Evolutionary conservation across 2,113 vertebrate species (phyloP), one percentile per base, ranked within the genome.

Genomic region (Microtus pennsylvanicus): DNA sequence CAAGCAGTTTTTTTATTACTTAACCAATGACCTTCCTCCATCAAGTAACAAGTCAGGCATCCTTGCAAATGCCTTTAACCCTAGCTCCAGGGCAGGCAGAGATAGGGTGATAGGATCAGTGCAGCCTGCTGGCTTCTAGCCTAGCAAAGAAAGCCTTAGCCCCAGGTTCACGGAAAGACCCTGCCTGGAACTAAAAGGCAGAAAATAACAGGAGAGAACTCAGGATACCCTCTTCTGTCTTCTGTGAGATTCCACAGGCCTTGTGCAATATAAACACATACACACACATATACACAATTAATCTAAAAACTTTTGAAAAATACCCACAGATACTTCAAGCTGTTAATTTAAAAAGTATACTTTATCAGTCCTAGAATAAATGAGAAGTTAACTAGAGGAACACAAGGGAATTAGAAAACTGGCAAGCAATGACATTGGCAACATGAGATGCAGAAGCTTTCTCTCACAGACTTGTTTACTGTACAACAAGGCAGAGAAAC

Each of bases 231-330:
- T 69, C 42, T 86, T 47, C 42, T 69, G 42, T 67, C 63, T 5
- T 67, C 42, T 0, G 0, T 3, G 6, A 3, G 0, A 17, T 35
- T 67, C 28, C 5, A 21, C 42, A 21, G 28, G 42, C 61, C 35
- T 7, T 47, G 61, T 47, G n/a, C 19, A 47, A 13, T 33, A 33
- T 26, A 86, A 42, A 67, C 38, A 33, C 5, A 7, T 14, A 50
- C 76, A n/a, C n/a, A n/a, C n/a, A n/a, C n/a, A n/a, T n/a, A n/a
- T n/a, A 42, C 58, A 83, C 55, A 83, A 81, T 7, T 33, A 80
- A 80, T 80, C 47, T 81, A n/a, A 81, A 82, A 58, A 1, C 7
- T 13, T n/a, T 80, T 22, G 4, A 81, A 58, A 82, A 82, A 55
- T 14, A 24, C 58, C 17, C 45, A 14, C 7, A 70, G 1, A 0